A percentile compares a stretch with the other conserved stretches of the same genome.
These are phyloP conservation scores for Petrolisthes manimaculis DNA, from an alignment of 2,888 invertebrate species.

Conservation along the genomic window DNA sequence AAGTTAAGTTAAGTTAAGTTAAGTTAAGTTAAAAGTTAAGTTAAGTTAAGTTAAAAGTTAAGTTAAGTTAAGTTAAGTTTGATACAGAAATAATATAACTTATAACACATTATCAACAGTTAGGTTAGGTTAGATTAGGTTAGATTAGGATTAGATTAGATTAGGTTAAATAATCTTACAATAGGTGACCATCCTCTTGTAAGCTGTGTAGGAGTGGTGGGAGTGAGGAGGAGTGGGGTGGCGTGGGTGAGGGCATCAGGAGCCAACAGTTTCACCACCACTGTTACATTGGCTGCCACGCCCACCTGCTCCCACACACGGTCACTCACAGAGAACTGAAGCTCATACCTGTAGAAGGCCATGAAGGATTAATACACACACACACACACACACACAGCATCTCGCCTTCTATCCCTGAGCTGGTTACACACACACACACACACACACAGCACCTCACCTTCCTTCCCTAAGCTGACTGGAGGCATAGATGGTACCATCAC, in stretches of 20 bases:
- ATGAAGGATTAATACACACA: no score
- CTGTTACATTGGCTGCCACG: conserved; percentile 58
- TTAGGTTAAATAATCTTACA: conserved; percentile 14
- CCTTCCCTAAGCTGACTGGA: conserved; percentile 40
- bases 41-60: no score
- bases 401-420: no score
- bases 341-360: conserved; percentile 46
- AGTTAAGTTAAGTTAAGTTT: no score
- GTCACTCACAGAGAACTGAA: conserved; percentile 56
- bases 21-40: no score
- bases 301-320: conserved; percentile 48
- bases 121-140: no score
- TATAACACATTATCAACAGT: no score
- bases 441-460: conserved; percentile 10
- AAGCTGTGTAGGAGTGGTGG: conserved; percentile 52
- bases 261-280: conserved; percentile 39
- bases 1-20: no score
- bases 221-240: conserved; percentile 49
- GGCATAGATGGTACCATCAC: conserved; percentile 29
- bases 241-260: conserved; percentile 58
- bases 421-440: not conserved
- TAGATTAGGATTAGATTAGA: no score
- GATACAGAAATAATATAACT: no score
- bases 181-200: conserved; percentile 50
- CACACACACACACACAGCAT: no score